phyloP scores from a whole-genome alignment of 2,888 invertebrate genomes.

The Tenthredo amoena region DNA sequence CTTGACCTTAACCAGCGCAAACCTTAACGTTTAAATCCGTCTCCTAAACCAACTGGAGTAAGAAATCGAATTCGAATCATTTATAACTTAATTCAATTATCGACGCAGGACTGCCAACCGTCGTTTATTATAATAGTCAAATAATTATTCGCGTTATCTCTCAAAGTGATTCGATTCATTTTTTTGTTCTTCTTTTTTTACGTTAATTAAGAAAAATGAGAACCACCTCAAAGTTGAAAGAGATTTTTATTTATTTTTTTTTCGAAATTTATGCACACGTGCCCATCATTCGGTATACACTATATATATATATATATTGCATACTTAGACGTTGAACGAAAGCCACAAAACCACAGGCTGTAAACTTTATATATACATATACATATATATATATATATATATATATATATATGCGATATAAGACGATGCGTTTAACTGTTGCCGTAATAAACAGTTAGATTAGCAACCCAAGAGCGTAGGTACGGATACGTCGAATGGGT shows the following conservation, averaged over 20 bases:
- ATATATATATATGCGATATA: slow-evolving; percentile 7
- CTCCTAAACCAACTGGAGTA: background rate
- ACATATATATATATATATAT: too few species aligned
- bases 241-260: background rate
- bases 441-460: slow-evolving; percentile 10
- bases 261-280: background rate
- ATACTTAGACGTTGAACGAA: slow-evolving; percentile 17
- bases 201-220: too few species aligned
- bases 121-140: too few species aligned
- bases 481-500: background rate
- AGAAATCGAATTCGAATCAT: background rate
- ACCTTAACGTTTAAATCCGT: background rate
- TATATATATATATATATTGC: background rate
- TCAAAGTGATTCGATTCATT: too few species aligned
- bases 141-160: too few species aligned
- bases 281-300: too few species aligned
- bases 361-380: slow-evolving; percentile 6
- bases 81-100: background rate
- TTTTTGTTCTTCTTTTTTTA: too few species aligned
- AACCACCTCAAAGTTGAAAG: too few species aligned
- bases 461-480: background rate
- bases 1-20: slow-evolving; percentile 24
- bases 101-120: too few species aligned
- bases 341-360: slow-evolving; percentile 37
- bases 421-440: slow-evolving; percentile 27